Evolutionary conservation across 2,888 invertebrate species (phyloP), one percentile per base, ranked within the genome.

Genomic region (Luffia ferchaultella): DNA sequence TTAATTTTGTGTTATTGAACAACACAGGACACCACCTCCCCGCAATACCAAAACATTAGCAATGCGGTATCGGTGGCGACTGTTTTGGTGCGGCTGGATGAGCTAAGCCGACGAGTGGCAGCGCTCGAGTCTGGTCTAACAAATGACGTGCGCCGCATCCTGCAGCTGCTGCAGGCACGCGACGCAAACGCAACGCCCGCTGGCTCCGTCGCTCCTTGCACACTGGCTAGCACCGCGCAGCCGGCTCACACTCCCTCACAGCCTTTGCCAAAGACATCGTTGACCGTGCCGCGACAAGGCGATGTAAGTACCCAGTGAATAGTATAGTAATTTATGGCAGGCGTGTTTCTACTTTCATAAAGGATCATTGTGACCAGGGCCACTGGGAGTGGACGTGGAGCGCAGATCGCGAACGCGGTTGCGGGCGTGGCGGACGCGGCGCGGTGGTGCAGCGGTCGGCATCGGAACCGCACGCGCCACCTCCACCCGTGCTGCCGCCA

Each of bases 111-210:
- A 64, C 88, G 88, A 58, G 87, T 94, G 57, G 88, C 89, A 46
- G 85, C 88, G 48, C 76, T 94, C 61, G 93, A 94, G 68, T 87
- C 86, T 54, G 89, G 90, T 40, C 87, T 94, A 62, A 89, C 90
- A 18, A 79, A 87, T 7, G 93, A 94, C 66, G 89, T 94, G 58
- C 87, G 90, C 57, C 85, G 89, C 56, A 93, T 94, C 55, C 76
- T 93, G 62, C 85, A 85, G 49, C 70, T 91, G 57, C 74, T 92
- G 52, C 88, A 89, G 62, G 80, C 87, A 16, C 72, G 78, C 16
- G 78, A 79, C 18, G 58, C 48, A 43, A 52, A 0, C 59, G 16
- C 48, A 60, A 15, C 68, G 67, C 19, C 70, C 18, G 45, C 16
- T 7, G n/a, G n/a, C n/a, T n/a, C n/a, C n/a, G n/a, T n/a, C n/a